These are phyloP conservation scores for Zeuzera pyrina DNA, from an alignment of 2,888 invertebrate genomes.

Conservation along the genomic window DNA sequence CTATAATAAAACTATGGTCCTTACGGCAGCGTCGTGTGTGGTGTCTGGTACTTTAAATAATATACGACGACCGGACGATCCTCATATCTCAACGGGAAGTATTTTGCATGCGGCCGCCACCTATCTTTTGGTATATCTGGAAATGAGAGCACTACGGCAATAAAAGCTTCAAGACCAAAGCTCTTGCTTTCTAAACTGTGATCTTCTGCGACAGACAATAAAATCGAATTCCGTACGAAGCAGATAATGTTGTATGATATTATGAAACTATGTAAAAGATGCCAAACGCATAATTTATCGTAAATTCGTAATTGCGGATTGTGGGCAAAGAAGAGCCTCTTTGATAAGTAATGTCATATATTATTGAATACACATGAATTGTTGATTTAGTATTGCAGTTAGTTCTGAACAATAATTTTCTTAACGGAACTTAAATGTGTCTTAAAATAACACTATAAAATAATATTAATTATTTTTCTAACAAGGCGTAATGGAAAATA, in stretches of 20 bases:
- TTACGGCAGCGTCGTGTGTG: slow-evolving; percentile 57
- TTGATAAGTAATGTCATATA: slow-evolving; percentile 41
- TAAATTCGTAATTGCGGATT: slow-evolving; percentile 59
- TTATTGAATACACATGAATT: slow-evolving; percentile 11
- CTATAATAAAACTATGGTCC: slow-evolving; percentile 1
- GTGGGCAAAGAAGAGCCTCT: slow-evolving; percentile 37
- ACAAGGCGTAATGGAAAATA: too few species aligned
- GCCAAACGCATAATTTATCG: slow-evolving; percentile 57
- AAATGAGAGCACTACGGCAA: slow-evolving; percentile 42
- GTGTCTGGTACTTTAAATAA: slow-evolving; percentile 57
- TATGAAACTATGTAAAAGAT: slow-evolving; percentile 16
- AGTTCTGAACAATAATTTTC: too few species aligned
- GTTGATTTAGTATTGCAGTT: too few species aligned
- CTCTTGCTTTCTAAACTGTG: slow-evolving; percentile 11
- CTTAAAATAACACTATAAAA: too few species aligned
- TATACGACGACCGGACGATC: slow-evolving; percentile 53
- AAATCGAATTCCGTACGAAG: slow-evolving; percentile 13
- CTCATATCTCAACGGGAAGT: slow-evolving; percentile 68
- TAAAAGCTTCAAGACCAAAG: slow-evolving; percentile 19
- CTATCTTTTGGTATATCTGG: slow-evolving; percentile 65
- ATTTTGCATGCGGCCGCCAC: slow-evolving; percentile 63
- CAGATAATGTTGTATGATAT: slow-evolving; percentile 11
- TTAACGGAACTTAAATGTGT: too few species aligned
- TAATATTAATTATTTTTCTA: too few species aligned
- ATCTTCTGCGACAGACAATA: slow-evolving; percentile 7